Evolutionary conservation across 2,888 invertebrate species (phyloP).

Genomic region (Falcaria lacertinaria): DNA sequence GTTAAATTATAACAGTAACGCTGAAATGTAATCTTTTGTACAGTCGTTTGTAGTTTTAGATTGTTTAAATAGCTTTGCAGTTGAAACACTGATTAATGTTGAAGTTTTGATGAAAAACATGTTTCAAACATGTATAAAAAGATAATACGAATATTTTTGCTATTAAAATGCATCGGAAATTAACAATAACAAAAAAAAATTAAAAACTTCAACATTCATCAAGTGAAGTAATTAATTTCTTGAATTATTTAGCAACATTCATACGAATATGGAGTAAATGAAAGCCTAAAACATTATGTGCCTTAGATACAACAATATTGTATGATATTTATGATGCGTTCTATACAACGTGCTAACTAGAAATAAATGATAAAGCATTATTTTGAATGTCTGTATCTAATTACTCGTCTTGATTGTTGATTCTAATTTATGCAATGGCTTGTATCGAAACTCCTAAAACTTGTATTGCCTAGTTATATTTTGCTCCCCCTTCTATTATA

Average conservation of each 20-base stretch:
- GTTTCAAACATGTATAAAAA: not conserved
- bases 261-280: conserved; percentile 75
- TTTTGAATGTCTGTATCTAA: conserved; percentile 67
- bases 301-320: conserved; percentile 81
- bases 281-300: conserved; percentile 81
- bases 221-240: conserved; percentile 32
- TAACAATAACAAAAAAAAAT: conserved; percentile 4
- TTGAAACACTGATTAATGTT: conserved; percentile 45
- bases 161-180: too few relatives aligned
- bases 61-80: conserved; percentile 66
- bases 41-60: conserved; percentile 51
- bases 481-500: conserved; percentile 7
- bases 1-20: conserved; percentile 36
- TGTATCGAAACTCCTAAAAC: conserved; percentile 46
- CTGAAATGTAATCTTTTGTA: conserved; percentile 40
- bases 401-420: conserved; percentile 56
- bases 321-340: conserved; percentile 79
- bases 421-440: conserved; percentile 65
- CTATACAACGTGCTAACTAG: conserved; percentile 80
- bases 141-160: not conserved
- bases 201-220: conserved; percentile 39
- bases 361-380: conserved; percentile 69
- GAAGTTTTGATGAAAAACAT: too few relatives aligned
- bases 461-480: conserved; percentile 27
- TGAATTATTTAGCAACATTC: conserved; percentile 70